These are phyloP conservation scores for Hirtodrosophila histrioides DNA, from an alignment of 2,888 invertebrate genomes.

Conservation along the genomic window DNA sequence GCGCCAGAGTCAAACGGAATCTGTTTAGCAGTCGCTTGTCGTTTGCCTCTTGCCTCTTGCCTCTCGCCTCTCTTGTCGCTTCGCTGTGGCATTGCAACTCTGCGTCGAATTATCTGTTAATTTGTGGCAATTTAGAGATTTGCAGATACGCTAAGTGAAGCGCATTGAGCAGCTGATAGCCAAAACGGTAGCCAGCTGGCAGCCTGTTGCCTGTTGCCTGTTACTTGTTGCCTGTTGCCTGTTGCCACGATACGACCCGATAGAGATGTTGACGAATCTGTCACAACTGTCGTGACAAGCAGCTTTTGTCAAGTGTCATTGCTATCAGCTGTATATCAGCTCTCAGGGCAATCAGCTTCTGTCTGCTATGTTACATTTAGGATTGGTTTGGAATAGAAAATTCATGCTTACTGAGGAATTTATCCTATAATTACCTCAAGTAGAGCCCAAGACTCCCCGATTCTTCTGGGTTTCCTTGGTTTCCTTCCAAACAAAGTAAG, in stretches of 20 bases:
- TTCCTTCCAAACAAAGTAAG: too few relatives aligned
- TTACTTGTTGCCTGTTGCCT: conserved; percentile 15
- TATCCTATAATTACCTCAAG: too few relatives aligned
- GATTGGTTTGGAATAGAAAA: too few relatives aligned
- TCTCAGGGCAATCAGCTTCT: conserved; percentile 4
- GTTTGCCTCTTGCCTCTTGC: conserved; percentile 32
- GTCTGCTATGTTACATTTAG: neutral
- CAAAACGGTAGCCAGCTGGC: conserved; percentile 40
- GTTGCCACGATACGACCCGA: conserved; percentile 8
- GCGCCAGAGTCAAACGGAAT: conserved; percentile 77
- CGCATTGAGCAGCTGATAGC: conserved; percentile 70
- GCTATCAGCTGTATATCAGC: neutral
- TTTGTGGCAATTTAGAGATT: conserved; percentile 82
- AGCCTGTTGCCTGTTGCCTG: conserved; percentile 23
- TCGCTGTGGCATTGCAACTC: conserved; percentile 44
- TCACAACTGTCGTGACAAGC: neutral
- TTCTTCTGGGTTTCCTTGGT: too few relatives aligned
- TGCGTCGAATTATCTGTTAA: conserved; percentile 78
- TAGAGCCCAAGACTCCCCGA: too few relatives aligned
- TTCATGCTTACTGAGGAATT: too few relatives aligned
- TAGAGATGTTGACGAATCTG: conserved; percentile 48
- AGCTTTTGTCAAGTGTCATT: conserved; percentile 2
- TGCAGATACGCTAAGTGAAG: conserved; percentile 73
- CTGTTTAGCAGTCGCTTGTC: conserved; percentile 76
- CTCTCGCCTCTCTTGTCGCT: conserved; percentile 25